Conservation (phyloP, 2,888 invertebrate genomes). For the Synergus gifuensis region DNA sequence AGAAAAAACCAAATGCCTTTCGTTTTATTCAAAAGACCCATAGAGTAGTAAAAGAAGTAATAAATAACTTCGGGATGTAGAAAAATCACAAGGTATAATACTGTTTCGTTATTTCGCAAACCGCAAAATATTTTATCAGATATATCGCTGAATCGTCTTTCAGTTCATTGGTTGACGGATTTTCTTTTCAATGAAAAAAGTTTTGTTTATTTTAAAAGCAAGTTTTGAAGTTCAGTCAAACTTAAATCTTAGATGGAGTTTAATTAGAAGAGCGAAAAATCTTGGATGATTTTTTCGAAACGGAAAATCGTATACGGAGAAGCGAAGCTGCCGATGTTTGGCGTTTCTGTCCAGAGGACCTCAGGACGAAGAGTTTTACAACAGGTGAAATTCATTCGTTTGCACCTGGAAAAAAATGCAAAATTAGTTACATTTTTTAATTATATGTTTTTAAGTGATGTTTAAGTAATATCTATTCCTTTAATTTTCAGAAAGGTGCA, state of each 20-base stretch:
- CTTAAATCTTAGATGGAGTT: not conserved
- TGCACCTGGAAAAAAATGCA: slow-evolving; percentile 49
- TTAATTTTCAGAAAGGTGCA: not conserved
- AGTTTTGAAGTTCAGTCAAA: slow-evolving; percentile 2
- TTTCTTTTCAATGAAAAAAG: slow-evolving; percentile 25
- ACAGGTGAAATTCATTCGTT: slow-evolving; percentile 50
- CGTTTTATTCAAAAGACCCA: slow-evolving; percentile 1
- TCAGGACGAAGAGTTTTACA: slow-evolving; percentile 49
- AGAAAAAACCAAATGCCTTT: not conserved
- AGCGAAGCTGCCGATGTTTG: slow-evolving; percentile 55
- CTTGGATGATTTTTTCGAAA: slow-evolving; percentile 28
- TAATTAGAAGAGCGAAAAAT: slow-evolving; percentile 12
- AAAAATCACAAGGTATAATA: slow-evolving; percentile 59
- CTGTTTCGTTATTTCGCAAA: slow-evolving; percentile 48
- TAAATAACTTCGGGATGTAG: slow-evolving; percentile 15
- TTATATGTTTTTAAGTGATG: too few species aligned
- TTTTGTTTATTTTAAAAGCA: not conserved
- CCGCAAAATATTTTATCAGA: slow-evolving; percentile 22
- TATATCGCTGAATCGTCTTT: slow-evolving; percentile 1
- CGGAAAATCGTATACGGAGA: slow-evolving; percentile 47
- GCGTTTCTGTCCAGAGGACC: slow-evolving; percentile 53
- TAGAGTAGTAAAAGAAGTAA: not conserved
- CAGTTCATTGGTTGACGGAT: slow-evolving; percentile 48
- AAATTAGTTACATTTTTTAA: not conserved
- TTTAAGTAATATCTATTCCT: too few species aligned